Conservation (phyloP, 2,113 vertebrate species). For the Sceloporus tristichus region DNA sequence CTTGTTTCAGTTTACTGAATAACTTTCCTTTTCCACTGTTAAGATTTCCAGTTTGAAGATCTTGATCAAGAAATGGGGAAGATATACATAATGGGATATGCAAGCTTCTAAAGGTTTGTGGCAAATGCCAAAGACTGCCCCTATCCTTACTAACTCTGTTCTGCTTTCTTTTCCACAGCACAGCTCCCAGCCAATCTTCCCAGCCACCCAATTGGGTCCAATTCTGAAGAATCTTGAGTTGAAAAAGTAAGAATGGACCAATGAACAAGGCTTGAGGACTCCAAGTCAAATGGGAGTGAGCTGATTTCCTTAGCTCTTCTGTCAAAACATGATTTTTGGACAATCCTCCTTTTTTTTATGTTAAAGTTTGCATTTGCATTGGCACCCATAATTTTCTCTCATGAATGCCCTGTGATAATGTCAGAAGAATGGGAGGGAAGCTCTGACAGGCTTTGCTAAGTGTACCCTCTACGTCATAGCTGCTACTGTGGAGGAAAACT, state of each 20-base stretch:
- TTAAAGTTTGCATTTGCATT: conserved; percentile 57
- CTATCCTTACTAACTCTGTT: conserved; percentile 1
- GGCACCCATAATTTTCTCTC: conserved; percentile 28
- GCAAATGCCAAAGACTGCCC: neutral
- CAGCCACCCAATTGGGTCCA: conserved; percentile 91
- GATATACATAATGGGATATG: neutral
- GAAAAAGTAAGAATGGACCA: conserved; percentile 61
- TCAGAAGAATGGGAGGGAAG: conserved; percentile 4
- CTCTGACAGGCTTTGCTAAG: neutral
- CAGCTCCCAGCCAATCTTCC: conserved; percentile 81
- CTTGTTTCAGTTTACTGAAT: neutral
- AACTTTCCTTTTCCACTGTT: neutral
- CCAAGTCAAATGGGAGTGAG: conserved; percentile 61
- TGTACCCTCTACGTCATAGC: neutral
- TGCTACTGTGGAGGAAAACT: conserved; percentile 16
- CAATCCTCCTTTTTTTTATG: conserved; percentile 62
- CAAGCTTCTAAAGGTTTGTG: neutral
- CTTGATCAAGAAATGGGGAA: neutral
- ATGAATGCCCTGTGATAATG: neutral
- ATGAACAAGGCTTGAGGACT: conserved; percentile 68
- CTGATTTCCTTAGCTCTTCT: conserved; percentile 64
- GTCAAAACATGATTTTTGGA: conserved; percentile 62
- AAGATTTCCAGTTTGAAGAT: no score
- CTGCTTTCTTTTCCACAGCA: conserved; percentile 69
- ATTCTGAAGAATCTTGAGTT: conserved; percentile 79